Percentiles rank a stretch among this genome's conserved stretches.
Conservation (phyloP, 2,113 vertebrate genomes). For the Leucoraja erinaceus region DNA sequence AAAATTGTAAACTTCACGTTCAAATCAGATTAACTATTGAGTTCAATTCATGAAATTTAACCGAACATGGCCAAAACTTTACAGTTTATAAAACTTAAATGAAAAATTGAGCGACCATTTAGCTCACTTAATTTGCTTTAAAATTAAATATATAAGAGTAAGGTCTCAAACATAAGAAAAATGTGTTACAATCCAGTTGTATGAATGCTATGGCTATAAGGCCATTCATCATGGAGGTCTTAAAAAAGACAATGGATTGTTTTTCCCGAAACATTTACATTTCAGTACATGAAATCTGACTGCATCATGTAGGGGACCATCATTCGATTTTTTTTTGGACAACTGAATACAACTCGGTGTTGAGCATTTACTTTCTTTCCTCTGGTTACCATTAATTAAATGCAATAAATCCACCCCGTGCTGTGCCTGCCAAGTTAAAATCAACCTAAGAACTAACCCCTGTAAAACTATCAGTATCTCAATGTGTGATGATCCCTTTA, state of each 20-base stretch:
- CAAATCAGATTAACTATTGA: not conserved
- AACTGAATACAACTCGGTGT: not conserved
- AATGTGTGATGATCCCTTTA: not conserved
- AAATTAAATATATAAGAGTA: not conserved
- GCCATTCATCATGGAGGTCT: not conserved
- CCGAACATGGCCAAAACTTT: not conserved
- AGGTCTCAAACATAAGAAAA: not conserved
- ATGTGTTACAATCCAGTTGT: not conserved
- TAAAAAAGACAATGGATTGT: not conserved
- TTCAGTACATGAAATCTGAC: not conserved
- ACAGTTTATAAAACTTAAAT: not conserved
- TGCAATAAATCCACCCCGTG: not conserved
- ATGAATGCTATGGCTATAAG: not conserved
- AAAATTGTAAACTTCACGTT: not conserved
- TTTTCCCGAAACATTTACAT: not conserved
- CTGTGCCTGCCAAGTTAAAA: not conserved
- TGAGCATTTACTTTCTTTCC: not conserved
- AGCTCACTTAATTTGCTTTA: not conserved
- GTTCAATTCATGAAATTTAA: not conserved
- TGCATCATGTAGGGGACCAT: not conserved
- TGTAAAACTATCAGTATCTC: not conserved
- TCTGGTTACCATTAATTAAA: not conserved
- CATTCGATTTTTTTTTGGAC: not conserved
- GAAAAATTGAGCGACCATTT: not conserved
- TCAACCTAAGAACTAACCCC: not conserved